phyloP scores from a whole-genome alignment of 2,888 invertebrate genomes.

The Oligia strigilis region DNA sequence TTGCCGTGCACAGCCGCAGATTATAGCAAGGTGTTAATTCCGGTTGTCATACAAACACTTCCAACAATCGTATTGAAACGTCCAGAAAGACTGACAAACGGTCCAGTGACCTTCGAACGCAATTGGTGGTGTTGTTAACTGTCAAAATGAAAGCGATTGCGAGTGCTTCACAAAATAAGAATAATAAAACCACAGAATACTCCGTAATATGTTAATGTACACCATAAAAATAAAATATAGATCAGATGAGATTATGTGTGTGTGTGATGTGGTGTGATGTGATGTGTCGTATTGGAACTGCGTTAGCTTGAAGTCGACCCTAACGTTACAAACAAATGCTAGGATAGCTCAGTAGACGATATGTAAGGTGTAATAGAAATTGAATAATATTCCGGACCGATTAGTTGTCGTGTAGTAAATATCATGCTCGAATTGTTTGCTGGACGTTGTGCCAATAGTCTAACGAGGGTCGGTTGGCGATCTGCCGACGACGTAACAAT shows the following conservation, averaged over 20 bases:
- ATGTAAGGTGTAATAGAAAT: background rate
- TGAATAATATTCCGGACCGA: background rate
- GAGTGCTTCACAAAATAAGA: background rate
- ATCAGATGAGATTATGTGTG: too few relatives aligned
- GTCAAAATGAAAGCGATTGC: background rate
- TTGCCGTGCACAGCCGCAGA: background rate
- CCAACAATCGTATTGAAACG: background rate
- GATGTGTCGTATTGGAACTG: background rate
- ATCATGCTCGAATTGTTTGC: constrained; percentile 14
- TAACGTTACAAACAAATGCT: background rate
- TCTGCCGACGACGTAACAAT: constrained; percentile 32
- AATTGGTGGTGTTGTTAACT: background rate
- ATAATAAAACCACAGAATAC: background rate
- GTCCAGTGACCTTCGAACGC: background rate
- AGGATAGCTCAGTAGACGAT: too few relatives aligned
- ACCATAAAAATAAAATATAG: too few relatives aligned
- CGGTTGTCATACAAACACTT: background rate
- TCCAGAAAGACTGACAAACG: background rate
- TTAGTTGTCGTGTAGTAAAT: constrained; percentile 9
- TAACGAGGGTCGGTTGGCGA: constrained; percentile 34
- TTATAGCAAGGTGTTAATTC: background rate
- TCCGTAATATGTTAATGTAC: background rate
- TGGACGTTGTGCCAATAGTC: constrained; percentile 32
- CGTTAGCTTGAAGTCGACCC: background rate
- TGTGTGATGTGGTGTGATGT: too few relatives aligned